Base-by-base conservation (phyloP, 2,113 vertebrate genomes). In the Tricholaema leucomelas region DNA sequence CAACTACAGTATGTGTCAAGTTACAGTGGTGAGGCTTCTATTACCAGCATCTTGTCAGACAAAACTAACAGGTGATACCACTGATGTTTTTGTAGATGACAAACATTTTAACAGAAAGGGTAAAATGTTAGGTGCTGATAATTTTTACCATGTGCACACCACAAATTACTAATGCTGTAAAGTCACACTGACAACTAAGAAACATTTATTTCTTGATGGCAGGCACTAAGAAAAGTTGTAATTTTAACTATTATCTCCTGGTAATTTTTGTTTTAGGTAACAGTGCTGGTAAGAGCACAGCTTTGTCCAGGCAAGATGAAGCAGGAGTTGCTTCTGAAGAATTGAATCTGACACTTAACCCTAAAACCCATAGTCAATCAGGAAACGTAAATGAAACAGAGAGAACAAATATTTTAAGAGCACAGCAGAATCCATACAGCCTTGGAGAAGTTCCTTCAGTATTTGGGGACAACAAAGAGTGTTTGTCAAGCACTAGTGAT, bases 351-450 rank as follows among this genome's bases (percentile, higher is more conserved):
- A 88, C 61, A 36, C 81, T 81, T 66, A 94, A 96, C 80, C 81
- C 77, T 79, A 88, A 95, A 92, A 96, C 35, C 75, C 81, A 60
- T 5, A 94, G 79, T 42, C 63, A 35, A 46, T 78, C 31, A 79
- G 94, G 80, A 58, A 96, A 77, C 88, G 82, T 80, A 82, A 96
- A 88, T 96, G 96, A 96, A 91, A 82, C 42, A 61, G 94, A 97
- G 19, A 72, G 33, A 84, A 36, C 69, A 81, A 90, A 55, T 89
- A 79, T 27, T 50, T 75, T 81, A 71, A 85, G 70, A 94, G 52
- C 24, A 38, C 91, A 87, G 23, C 70, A 91, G n/a, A 92, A 81
- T 93, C 58, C 75, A 38, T 77, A 52, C 18, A 87, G 85, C 36
- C 40, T 88, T 81, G 86, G 85, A 90, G 95, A 96, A 81, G 80